Evolutionary conservation across 2,113 vertebrate genomes (phyloP), one percentile per base, ranked within the genome.

Genomic region (Barbus barbus): DNA sequence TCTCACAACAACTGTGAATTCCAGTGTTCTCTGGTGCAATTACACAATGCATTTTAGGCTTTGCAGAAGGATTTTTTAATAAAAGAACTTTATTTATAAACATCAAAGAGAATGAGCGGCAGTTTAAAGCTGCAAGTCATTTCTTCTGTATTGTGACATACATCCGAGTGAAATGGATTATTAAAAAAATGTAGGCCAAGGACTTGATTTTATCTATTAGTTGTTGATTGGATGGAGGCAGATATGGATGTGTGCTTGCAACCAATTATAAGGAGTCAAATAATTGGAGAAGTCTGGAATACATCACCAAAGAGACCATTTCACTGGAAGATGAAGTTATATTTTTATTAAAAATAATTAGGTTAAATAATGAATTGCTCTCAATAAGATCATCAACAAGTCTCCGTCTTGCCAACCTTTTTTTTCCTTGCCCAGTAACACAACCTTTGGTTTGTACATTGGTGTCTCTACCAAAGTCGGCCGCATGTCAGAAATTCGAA

Each of bases 361-460:
- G 61, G 61, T 56, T 20, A 56, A 56, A 56, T 6, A 56, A 56
- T 56, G 20, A 53, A 56, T 56, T 56, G 20, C 11, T 28, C 61
- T 8, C 61, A 65, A 65, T 65, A 8, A 7, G 26, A 65, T 31
- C 13, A 33, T 3, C 16, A 31, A 9, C 61, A 67, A n/a, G n/a
- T n/a, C n/a, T n/a, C n/a, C n/a, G 7, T 36, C 61, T 53, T 14
- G 63, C 58, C 1, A 11, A 99, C 98, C 98, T 98, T 99, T 99
- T 94, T 98, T 98, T 85, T 99, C 98, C 93, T 99, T 99, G 88
- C 97, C 95, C 92, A 99, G 94, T 78, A 99, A 93, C 84, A 99
- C 97, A 91, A 99, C 97, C 91, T 99, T 99, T 89, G 98, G 98
- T 87, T 97, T 98, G 94, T 99, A 99, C 91, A 99, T 95, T 7